These are phyloP conservation scores for Agrilus biguttatus DNA, from an alignment of 2,888 invertebrate species.

Conservation along the genomic window DNA sequence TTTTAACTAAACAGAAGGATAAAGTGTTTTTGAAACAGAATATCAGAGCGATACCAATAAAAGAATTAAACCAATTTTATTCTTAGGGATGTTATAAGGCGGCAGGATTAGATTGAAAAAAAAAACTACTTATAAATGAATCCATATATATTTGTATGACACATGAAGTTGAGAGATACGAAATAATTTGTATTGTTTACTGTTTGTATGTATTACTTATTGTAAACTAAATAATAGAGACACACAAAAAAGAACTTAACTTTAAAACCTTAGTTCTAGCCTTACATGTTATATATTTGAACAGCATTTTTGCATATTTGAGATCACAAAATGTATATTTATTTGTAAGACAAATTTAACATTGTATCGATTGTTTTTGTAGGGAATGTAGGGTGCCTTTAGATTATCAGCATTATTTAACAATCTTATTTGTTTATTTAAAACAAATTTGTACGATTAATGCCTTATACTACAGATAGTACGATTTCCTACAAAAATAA, in stretches of 20 bases:
- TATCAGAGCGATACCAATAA: too few relatives aligned
- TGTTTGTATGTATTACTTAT: constrained; percentile 27
- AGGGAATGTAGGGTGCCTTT: too few relatives aligned
- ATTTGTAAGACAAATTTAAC: constrained; percentile 28
- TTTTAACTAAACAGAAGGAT: too few relatives aligned
- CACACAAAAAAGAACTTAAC: constrained; percentile 24
- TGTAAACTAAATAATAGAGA: constrained; percentile 23
- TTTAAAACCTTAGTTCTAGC: constrained; percentile 9
- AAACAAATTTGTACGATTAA: too few relatives aligned
- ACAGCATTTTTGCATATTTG: constrained; percentile 31
- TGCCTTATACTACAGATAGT: too few relatives aligned
- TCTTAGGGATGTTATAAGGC: too few relatives aligned
- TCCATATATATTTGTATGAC: constrained; percentile 31
- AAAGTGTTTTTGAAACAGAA: too few relatives aligned
- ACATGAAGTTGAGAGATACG: constrained; percentile 34
- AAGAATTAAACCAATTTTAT: too few relatives aligned
- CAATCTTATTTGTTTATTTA: too few relatives aligned
- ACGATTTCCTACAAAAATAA: too few relatives aligned
- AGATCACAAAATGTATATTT: constrained; percentile 34
- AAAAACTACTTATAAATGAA: constrained; percentile 24
- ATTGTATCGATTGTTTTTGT: constrained; percentile 16
- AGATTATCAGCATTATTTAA: too few relatives aligned
- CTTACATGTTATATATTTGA: constrained; percentile 21
- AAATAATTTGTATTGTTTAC: constrained; percentile 22
- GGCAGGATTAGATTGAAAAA: neutral